A percentile compares a stretch with the other conserved stretches of the same genome.
phyloP scores from a whole-genome alignment of 1,140 invertebrate genomes.

The Saxidomus purpurata region DNA sequence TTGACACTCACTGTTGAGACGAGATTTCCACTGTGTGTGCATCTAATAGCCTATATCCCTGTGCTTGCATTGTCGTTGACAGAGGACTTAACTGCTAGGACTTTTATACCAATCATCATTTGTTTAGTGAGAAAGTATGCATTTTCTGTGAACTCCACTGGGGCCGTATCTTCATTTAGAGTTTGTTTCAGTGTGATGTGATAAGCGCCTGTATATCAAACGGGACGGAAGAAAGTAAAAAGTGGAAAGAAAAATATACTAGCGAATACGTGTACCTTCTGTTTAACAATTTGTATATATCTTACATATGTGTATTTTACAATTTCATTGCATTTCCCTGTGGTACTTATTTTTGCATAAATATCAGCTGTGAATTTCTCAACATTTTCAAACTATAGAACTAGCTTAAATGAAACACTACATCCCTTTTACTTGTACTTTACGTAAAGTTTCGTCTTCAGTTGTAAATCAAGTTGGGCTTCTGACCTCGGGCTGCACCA shows the following conservation, averaged over 20 bases:
- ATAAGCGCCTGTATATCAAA: not conserved
- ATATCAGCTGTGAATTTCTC: not conserved
- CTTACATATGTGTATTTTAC: not conserved
- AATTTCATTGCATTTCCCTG: not conserved
- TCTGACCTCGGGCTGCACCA: too few relatives aligned
- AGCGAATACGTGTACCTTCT: not conserved
- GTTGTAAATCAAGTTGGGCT: too few relatives aligned
- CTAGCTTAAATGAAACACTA: too few relatives aligned
- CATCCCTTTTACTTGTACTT: too few relatives aligned
- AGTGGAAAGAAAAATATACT: not conserved
- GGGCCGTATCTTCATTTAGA: not conserved
- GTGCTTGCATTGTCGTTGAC: not conserved
- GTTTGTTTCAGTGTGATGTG: not conserved
- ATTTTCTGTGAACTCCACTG: not conserved
- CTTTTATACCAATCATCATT: not conserved
- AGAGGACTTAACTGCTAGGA: not conserved
- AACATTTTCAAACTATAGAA: too few relatives aligned
- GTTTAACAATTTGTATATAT: not conserved
- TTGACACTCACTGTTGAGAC: not conserved
- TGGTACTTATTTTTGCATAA: not conserved
- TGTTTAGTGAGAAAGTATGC: not conserved
- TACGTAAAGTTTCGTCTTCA: too few relatives aligned
- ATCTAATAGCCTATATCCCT: not conserved
- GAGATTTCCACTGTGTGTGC: not conserved
- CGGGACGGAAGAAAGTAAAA: not conserved